Evolutionary conservation across 2,888 invertebrate genomes (phyloP), one percentile per base, ranked within the genome.

Genomic region (Dryomyza anilis): DNA sequence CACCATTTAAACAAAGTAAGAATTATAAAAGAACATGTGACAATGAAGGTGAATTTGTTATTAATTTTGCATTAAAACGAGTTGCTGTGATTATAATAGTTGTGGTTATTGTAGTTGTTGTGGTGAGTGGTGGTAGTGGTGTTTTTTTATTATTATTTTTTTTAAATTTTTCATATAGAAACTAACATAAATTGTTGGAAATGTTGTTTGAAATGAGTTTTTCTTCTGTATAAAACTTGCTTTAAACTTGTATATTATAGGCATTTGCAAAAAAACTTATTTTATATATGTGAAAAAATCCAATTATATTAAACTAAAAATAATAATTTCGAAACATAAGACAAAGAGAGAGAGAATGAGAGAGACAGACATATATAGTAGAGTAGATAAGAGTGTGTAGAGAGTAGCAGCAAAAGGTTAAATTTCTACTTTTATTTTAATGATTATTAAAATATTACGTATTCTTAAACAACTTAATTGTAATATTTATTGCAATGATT

Each of bases 401-500:
- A 67, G 33, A 39, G 21, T 48, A 69, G 66, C 53, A 63, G 64
- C 64, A 56, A 8, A 61, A 62, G 64, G 65, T 65, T 67, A 59
- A 65, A 66, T 67, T 68, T 67, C 69, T 66, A 69, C 65, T 57
- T 50, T 66, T 64, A 57, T 69, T 59, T n/a, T n/a, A n/a, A n/a
- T n/a, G n/a, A 46, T 63, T 52, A 57, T 59, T 45, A 43, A 66
- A 64, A 57, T 67, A 52, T 50, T 57, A 63, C 62, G 39, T 65
- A 58, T 55, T 58, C 46, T 27, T 56, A 25, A 50, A 50, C 23
- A 50, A 25, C 74, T 76, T 74, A 74, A 76, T 72, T 75, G n/a
- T n/a, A n/a, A n/a, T 62, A 66, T 66, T 76, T 72, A 76, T 68
- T 77, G 76, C 70, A 77, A 74, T 74, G 72, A 72, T 73, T 74